phyloP scores from a whole-genome alignment of 2,888 invertebrate genomes.

The Dasypogon diadema region DNA sequence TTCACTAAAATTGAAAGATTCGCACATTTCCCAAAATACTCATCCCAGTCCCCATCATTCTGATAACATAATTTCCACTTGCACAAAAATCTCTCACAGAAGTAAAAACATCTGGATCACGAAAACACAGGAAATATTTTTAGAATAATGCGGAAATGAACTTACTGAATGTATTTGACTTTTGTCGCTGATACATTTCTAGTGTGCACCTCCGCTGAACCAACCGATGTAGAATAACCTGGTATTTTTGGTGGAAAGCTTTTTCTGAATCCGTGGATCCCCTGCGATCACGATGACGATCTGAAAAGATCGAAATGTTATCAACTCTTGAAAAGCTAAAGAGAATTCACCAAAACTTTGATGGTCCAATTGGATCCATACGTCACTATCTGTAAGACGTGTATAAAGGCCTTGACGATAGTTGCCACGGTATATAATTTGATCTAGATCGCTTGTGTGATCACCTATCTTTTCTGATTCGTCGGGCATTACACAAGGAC shows the following conservation, averaged over 20 bases:
- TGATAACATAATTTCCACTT: too few relatives aligned
- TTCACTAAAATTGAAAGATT: too few relatives aligned
- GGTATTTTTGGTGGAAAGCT: constrained; percentile 87
- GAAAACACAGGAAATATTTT: constrained; percentile 6
- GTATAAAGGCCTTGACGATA: constrained; percentile 81
- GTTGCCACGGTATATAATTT: constrained; percentile 81
- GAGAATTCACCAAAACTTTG: constrained; percentile 63
- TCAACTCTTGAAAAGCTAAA: not conserved
- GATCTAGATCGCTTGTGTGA: constrained; percentile 61
- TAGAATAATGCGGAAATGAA: constrained; percentile 55
- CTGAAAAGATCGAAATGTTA: constrained; percentile 58
- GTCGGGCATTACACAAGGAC: constrained; percentile 74
- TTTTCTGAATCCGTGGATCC: constrained; percentile 85
- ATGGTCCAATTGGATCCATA: constrained; percentile 73
- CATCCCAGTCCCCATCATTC: too few relatives aligned
- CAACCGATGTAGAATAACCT: constrained; percentile 88
- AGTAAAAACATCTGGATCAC: not conserved
- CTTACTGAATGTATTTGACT: constrained; percentile 87
- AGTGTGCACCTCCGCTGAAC: constrained; percentile 91
- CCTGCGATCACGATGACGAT: constrained; percentile 68
- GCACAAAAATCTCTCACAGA: too few relatives aligned
- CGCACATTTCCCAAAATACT: too few relatives aligned
- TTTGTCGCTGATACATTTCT: constrained; percentile 88
- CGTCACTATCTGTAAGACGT: constrained; percentile 80
- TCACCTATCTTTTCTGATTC: constrained; percentile 50